Percentiles rank a stretch among this genome's conserved stretches.
Evolutionary conservation across 1,140 invertebrate genomes (phyloP).

Genomic region (Megalonaias nervosa): DNA sequence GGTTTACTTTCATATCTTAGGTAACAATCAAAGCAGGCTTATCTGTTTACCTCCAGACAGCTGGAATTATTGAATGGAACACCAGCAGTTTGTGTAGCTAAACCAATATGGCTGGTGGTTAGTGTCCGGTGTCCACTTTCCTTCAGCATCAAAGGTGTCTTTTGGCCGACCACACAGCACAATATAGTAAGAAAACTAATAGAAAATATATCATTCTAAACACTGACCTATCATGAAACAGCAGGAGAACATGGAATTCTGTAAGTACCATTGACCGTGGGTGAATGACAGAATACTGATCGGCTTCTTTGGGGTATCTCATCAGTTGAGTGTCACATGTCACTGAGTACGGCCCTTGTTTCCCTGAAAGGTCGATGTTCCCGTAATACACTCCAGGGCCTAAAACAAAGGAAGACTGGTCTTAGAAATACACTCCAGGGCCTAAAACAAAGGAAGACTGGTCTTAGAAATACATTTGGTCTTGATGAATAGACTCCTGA

Average conservation of each 20-base stretch:
- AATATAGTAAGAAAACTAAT: too few species aligned
- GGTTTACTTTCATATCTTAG: too few species aligned
- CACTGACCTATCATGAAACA: constrained; percentile 82
- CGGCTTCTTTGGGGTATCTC: constrained; percentile 61
- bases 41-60: too few species aligned
- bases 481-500: too few species aligned
- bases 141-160: too few species aligned
- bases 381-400: constrained; percentile 72
- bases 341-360: constrained; percentile 73
- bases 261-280: constrained; percentile 89
- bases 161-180: too few species aligned
- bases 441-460: constrained; percentile 47
- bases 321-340: constrained; percentile 78
- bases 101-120: too few species aligned
- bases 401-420: constrained; percentile 25
- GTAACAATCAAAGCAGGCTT: too few species aligned
- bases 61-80: too few species aligned
- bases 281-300: constrained; percentile 44
- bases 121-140: too few species aligned
- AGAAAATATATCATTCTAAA: not conserved
- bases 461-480: too few species aligned
- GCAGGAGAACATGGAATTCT: constrained; percentile 90
- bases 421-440: constrained; percentile 58
- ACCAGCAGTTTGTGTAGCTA: too few species aligned
- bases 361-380: constrained; percentile 63